Base-by-base conservation (phyloP, 37 sponge, comb jelly and placozoan species). In the Halisarca cf. caerulea region DNA sequence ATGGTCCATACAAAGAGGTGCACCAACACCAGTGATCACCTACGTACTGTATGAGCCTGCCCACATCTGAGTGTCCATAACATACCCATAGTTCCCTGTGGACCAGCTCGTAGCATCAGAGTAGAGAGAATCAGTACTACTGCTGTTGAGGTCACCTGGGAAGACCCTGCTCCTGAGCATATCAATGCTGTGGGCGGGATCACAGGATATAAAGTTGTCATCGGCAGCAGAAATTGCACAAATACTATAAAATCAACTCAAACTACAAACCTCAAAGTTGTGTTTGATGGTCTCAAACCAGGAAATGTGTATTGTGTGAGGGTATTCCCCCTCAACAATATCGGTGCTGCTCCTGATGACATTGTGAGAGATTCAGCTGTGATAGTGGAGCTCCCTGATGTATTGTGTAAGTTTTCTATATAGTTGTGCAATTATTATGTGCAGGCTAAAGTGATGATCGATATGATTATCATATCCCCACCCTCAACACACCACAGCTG, bases 401-500 rank as follows among this genome's bases (percentile, higher is more conserved):
- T 47, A 47, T 47, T 47, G 51, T 11, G 51, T 47, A 47, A 47
- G 51, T 47, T 11, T 47, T 6, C 11, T 11, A 47, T 47, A 11
- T 6, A 6, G 11, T 47, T 47, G 51, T 11, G 11, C 51, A 6
- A 47, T 11, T 11, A 47, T 11, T 11, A 47, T 47, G 51, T 47
- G 51, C 11, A n/a, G n/a, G n/a, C n/a, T n/a, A n/a, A n/a, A n/a
- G 51, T 47, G 6, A 47, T 47, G 11, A 6, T 47, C 9, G 9
- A 47, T 47, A 11, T 47, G 11, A 14, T 6, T 47, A 47, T 47
- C 11, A n/a, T n/a, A n/a, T 27, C 60, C 25, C 25, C 60, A 59
- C 60, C n/a, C n/a, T n/a, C n/a, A n/a, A n/a, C n/a, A n/a, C n/a
- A n/a, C 69, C 30, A 62, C 64, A 62, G 64, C 64, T 62, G 18